Evolutionary conservation across 2,888 invertebrate species (phyloP).

Genomic region (Microctonus hyperodae): DNA sequence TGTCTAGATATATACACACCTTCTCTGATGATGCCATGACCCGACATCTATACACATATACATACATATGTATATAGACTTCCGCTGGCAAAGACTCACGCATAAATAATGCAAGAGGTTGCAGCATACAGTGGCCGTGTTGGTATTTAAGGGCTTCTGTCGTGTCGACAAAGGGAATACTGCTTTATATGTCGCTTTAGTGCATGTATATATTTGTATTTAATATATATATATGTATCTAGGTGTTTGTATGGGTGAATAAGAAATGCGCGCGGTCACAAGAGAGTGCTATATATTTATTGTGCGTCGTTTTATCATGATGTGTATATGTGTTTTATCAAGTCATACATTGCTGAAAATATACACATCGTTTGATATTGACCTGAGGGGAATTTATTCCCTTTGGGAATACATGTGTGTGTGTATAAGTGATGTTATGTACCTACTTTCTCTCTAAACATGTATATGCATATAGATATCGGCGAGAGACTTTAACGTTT

Average conservation of each 20-base stretch:
- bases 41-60: neutral
- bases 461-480: neutral
- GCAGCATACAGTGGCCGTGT: neutral
- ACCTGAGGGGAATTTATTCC: slow-evolving; percentile 13
- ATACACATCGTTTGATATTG: slow-evolving; percentile 7
- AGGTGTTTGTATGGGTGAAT: slow-evolving; percentile 10
- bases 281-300: neutral
- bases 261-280: slow-evolving; percentile 9
- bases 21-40: neutral
- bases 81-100: slow-evolving; percentile 32
- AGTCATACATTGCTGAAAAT: neutral
- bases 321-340: neutral
- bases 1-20: neutral
- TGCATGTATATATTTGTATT: too few species aligned
- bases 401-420: neutral
- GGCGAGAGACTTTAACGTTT: neutral
- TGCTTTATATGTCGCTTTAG: neutral
- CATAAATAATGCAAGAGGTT: slow-evolving; percentile 42
- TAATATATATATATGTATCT: neutral
- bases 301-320: neutral
- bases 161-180: slow-evolving; percentile 5
- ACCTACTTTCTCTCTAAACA: slow-evolving; percentile 12
- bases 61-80: slow-evolving; percentile 4
- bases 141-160: slow-evolving; percentile 20
- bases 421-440: slow-evolving; percentile 6